Percentiles rank a stretch among this genome's conserved stretches.
These are phyloP conservation scores for Lucilia sericata DNA, from an alignment of 1,140 invertebrate species.

Conservation along the genomic window DNA sequence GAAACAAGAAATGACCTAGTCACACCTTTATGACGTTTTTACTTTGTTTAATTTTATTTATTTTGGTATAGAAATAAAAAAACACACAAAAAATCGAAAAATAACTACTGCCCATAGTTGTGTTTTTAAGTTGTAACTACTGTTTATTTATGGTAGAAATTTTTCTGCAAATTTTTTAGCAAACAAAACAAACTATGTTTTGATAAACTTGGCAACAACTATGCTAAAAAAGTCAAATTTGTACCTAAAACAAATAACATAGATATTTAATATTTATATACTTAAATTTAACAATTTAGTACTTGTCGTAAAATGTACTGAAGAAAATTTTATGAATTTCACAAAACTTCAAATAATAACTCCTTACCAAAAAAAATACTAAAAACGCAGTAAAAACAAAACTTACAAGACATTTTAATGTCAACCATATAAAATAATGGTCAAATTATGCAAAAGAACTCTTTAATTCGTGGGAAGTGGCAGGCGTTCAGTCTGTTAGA, in stretches of 20 bases:
- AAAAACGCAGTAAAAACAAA: background rate
- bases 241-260: background rate
- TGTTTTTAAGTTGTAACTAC: background rate
- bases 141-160: slow-evolving; percentile 28
- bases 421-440: slow-evolving; percentile 35
- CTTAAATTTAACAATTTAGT: background rate
- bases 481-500: too few relatives aligned
- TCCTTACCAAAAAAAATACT: background rate
- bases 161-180: background rate
- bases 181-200: background rate
- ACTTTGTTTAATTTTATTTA: background rate
- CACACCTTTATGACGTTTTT: slow-evolving; percentile 33
- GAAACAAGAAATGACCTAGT: slow-evolving; percentile 36
- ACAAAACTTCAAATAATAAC: background rate
- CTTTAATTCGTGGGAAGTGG: slow-evolving; percentile 3
- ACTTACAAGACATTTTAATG: slow-evolving; percentile 36
- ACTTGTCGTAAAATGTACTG: background rate
- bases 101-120: too few relatives aligned
- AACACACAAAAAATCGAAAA: background rate
- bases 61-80: background rate
- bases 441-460: slow-evolving; percentile 31
- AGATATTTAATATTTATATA: too few relatives aligned
- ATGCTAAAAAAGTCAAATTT: background rate
- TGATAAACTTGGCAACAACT: background rate
- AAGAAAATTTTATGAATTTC: slow-evolving; percentile 3